Evolutionary conservation across 1,140 invertebrate species (phyloP), one percentile per base, ranked within the genome.

Genomic region (Lasioglossum albipes): DNA sequence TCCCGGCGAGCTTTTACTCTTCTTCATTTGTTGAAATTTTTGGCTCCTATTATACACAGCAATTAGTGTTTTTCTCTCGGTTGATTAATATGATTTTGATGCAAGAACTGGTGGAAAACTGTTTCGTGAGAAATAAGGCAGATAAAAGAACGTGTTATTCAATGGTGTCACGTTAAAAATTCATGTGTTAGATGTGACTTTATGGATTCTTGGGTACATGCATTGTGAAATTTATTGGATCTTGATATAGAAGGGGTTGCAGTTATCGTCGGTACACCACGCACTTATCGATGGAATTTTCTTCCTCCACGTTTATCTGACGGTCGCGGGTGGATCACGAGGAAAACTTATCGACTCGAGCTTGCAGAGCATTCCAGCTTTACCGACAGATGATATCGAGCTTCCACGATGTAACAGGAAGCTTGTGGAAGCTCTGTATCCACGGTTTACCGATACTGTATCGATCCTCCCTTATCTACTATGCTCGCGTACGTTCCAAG

Each of bases 331-430:
- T 3, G 49, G 20, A 62, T 76, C 31, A 54, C 27, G 13, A 18
- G 20, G 71, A 64, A 79, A 36, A 20, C 13, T 84, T 66, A 54
- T 66, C 74, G 36, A 59, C 41, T 41, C 54, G 61, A 61, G 71
- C 41, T 66, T 52, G 16, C 69, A 3, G 3, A 64, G 54, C 10
- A 6, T 0, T 0, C 20, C 36, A 16, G 49, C 36, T 16, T 86
- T 86, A 86, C 84, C 84, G 84, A 86, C 84, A 59, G 70, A 10
- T 0, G 84, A 67, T 83, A 75, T 45, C 4, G 71, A 70, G 69
- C 65, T 74, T 69, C 31, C 45, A 54, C 2, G 18, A 41, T 61
- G 57, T 7, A 5, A 6, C 16, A 5, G 52, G 22, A 65, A 67
- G n/a, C 16, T 65, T 2, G 64, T 22, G 12, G 54, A 52, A 67